Base-by-base conservation (phyloP, 53 echinoderm and acorn worm species). In the Echinarachnius parma region DNA sequence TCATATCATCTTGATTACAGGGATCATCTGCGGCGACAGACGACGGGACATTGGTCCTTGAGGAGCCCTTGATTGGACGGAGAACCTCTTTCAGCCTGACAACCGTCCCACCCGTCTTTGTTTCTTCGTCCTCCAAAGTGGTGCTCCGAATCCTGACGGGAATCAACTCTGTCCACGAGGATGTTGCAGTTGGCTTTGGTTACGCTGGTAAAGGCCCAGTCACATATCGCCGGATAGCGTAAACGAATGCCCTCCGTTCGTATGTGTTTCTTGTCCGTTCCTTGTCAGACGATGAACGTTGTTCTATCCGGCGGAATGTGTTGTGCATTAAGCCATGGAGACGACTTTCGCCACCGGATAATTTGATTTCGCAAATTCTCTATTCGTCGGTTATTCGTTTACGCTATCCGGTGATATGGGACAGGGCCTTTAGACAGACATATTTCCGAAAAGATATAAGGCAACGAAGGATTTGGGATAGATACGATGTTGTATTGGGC, bases 131-230 rank as follows among this genome's bases (percentile, higher is more conserved):
- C 0, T 23, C 65, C n/a, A 28, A 11, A 9, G 65, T 65, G 25
- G 23, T 4, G 28, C 27, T 65, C 46, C 65, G 46, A 27, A 65
- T 65, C 46, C 47, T 65, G 46, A 65, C 65, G 2, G 65, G 65
- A 2, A 65, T 65, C n/a, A 46, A 29, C 27, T 45, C 31, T 5
- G 46, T 28, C 18, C 47, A 65, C 39, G 29, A 44, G 8, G 13
- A n/a, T 29, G 65, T 65, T 4, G 39, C 65, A 8, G 47, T 65
- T 18, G 19, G 29, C 16, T 65, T 37, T 65, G 65, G 65, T 28
- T 65, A 65, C 47, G 18, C 46, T 19, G 65, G 65, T 65, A n/a
- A 50, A n/a, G 4, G 9, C 14, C 4, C 52, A 10, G 9, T 50
- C 4, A n/a, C 5, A n/a, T 4, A 8, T 4, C 4, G 52, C 4